Conservation (phyloP, 1,140 invertebrate species). For the Sipha flava region DNA sequence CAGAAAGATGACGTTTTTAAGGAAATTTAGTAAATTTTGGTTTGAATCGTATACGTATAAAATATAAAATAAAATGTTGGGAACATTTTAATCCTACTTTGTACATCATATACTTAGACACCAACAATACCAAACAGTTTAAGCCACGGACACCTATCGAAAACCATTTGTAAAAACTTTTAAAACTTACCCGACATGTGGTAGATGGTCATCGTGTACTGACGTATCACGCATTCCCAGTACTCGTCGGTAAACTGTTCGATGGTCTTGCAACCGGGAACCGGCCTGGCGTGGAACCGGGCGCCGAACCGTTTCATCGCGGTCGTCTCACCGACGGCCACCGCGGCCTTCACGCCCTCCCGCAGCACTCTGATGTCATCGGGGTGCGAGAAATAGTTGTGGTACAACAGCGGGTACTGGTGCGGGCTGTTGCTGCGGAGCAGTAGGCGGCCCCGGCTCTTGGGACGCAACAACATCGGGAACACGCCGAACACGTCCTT, state of each 20-base stretch:
- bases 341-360: conserved; percentile 74
- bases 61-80: too few species aligned
- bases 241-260: conserved; percentile 42
- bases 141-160: too few species aligned
- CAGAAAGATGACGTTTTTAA: too few species aligned
- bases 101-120: too few species aligned
- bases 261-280: conserved; percentile 72
- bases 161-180: not conserved
- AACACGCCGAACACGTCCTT: conserved; percentile 69
- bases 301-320: conserved; percentile 57
- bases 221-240: conserved; percentile 43
- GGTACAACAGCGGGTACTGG: conserved; percentile 75
- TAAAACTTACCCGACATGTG: conserved; percentile 59
- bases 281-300: conserved; percentile 57
- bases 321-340: conserved; percentile 58
- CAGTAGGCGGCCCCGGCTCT: conserved; percentile 69
- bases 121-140: too few species aligned
- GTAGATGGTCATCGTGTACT: conserved; percentile 81
- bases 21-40: too few species aligned
- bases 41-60: too few species aligned
- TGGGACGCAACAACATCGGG: conserved; percentile 78
- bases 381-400: conserved; percentile 78
- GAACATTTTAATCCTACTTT: too few species aligned
- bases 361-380: conserved; percentile 67
- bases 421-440: conserved; percentile 69